Conservation (phyloP, 2,888 invertebrate genomes). For the Ophraella communa region DNA sequence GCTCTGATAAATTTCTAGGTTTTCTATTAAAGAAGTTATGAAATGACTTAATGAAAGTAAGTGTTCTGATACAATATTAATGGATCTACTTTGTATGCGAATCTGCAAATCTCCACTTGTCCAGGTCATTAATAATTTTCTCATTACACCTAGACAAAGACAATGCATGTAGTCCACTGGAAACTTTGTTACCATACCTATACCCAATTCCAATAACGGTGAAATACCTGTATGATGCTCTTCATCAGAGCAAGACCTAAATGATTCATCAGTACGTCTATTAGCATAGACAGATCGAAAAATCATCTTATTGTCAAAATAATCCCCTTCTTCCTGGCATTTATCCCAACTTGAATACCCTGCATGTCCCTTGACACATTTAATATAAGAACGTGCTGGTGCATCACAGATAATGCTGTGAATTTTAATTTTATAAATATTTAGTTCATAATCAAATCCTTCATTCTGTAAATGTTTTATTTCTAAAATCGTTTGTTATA, state of each 20-base stretch:
- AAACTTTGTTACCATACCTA: conserved; percentile 27
- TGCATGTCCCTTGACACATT: conserved; percentile 33
- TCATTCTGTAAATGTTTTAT: conserved; percentile 14
- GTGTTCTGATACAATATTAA: conserved; percentile 11
- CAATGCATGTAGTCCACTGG: conserved; percentile 32
- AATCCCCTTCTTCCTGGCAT: conserved; percentile 33
- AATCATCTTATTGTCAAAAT: conserved; percentile 14
- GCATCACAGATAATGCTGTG: conserved; percentile 38
- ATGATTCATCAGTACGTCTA: conserved; percentile 30
- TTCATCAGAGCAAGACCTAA: conserved; percentile 22
- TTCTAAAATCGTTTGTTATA: conserved; percentile 36
- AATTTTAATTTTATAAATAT: conserved; percentile 25
- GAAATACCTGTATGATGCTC: conserved; percentile 30
- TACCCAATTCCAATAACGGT: conserved; percentile 19
- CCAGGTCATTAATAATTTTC: conserved; percentile 28
- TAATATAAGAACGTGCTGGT: conserved; percentile 39
- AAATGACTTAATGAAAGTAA: conserved; percentile 10
- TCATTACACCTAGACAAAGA: conserved; percentile 25
- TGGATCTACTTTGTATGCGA: conserved; percentile 8
- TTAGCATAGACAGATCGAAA: conserved; percentile 4
- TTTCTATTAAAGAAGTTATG: conserved; percentile 21
- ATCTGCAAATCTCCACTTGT: conserved; percentile 6
- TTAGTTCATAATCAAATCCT: conserved; percentile 15
- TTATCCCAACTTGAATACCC: conserved; percentile 39
- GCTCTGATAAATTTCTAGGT: conserved; percentile 20